Evolutionary conservation across 1,140 invertebrate species (phyloP).

Genomic region (Papilio helenus): DNA sequence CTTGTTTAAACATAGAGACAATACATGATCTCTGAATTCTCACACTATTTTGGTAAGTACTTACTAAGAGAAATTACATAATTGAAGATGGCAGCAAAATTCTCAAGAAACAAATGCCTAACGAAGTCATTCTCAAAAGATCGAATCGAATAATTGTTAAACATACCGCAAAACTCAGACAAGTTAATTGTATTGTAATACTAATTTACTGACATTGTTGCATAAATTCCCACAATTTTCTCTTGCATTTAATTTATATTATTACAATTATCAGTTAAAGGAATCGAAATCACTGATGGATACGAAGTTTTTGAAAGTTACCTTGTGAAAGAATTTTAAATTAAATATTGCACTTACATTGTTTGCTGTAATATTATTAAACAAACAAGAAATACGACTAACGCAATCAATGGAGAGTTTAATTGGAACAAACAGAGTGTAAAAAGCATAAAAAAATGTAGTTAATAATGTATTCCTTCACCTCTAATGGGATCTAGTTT

Average conservation of each 20-base stretch:
- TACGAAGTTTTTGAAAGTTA: slow-evolving; percentile 1
- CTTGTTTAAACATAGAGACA: too few species aligned
- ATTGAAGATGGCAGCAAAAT: neutral
- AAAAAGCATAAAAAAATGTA: neutral
- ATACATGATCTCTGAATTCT: neutral
- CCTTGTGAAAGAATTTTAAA: neutral
- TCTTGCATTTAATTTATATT: neutral
- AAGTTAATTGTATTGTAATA: slow-evolving; percentile 25
- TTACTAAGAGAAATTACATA: slow-evolving; percentile 16
- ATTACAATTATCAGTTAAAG: neutral
- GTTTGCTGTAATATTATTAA: neutral
- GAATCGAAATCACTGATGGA: neutral
- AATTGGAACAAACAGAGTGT: neutral
- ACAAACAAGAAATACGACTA: slow-evolving; percentile 9
- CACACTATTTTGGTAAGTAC: neutral
- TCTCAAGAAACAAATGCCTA: slow-evolving; percentile 26
- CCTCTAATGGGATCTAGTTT: neutral
- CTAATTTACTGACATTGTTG: slow-evolving; percentile 10
- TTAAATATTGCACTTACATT: slow-evolving; percentile 8
- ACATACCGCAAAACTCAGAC: neutral
- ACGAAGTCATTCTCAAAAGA: slow-evolving; percentile 23
- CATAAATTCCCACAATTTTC: slow-evolving; percentile 16
- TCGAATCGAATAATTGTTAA: slow-evolving; percentile 31
- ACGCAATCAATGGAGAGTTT: slow-evolving; percentile 16
- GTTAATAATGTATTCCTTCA: neutral